Conservation (phyloP, 2,888 invertebrate genomes). For the Eupithecia inturbata region DNA sequence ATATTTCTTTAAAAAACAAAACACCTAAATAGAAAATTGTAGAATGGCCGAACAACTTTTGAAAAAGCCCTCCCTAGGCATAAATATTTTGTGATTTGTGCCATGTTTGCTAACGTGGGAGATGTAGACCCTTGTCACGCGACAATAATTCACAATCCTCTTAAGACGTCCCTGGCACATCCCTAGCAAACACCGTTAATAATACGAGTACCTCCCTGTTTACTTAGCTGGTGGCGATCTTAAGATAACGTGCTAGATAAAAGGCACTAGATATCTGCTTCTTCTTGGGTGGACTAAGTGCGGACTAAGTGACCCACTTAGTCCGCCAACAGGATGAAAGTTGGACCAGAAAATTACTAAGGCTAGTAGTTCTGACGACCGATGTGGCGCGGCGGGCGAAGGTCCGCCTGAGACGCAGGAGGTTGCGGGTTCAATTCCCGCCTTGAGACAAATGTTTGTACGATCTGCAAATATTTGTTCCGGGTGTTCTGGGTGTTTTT, state of each 20-base stretch:
- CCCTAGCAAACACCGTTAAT: constrained; percentile 8
- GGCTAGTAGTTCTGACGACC: no score
- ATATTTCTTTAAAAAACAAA: no score
- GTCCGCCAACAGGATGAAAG: no score
- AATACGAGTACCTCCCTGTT: constrained; percentile 9
- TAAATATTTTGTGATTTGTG: constrained; percentile 14
- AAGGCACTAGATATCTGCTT: neutral
- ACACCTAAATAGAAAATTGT: neutral
- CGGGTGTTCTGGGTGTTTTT: no score
- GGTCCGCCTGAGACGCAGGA: no score
- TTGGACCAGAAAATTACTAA: no score
- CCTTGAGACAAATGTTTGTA: no score
- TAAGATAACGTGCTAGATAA: neutral
- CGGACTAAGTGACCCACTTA: no score
- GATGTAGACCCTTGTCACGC: constrained; percentile 29
- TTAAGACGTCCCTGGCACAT: constrained; percentile 20
- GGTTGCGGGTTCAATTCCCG: no score
- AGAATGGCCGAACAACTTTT: neutral
- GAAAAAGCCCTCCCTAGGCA: neutral
- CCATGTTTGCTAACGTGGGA: constrained; percentile 5
- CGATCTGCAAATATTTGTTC: no score
- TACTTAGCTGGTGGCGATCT: constrained; percentile 6
- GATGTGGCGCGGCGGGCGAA: no score
- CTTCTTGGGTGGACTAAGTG: no score
- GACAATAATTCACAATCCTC: constrained; percentile 29